phyloP scores from a whole-genome alignment of 2,888 invertebrate genomes.

The Acleris emargana region DNA sequence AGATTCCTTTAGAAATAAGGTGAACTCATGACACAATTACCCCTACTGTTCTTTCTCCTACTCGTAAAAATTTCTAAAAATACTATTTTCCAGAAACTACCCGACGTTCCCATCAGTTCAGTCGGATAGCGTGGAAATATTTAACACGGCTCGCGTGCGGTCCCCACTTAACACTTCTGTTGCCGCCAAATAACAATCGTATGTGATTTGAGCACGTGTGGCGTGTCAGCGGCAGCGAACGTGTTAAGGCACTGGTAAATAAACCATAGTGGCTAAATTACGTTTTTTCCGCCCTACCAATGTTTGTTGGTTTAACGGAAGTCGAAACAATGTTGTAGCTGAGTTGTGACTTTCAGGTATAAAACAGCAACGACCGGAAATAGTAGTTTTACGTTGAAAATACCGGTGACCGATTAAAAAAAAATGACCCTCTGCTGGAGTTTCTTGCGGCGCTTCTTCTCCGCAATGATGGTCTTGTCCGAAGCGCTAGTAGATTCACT shows the following conservation, averaged over 20 bases:
- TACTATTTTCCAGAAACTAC: conserved; percentile 14
- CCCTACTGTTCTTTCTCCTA: neutral
- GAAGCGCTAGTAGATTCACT: too few species aligned
- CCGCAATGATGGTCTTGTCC: too few species aligned
- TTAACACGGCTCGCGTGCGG: conserved; percentile 30
- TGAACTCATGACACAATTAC: too few species aligned
- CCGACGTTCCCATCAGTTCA: conserved; percentile 9
- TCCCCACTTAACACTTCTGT: conserved; percentile 4
- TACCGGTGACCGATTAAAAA: too few species aligned
- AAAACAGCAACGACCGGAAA: neutral
- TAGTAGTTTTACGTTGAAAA: too few species aligned
- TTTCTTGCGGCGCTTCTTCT: too few species aligned
- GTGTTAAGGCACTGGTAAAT: conserved; percentile 7
- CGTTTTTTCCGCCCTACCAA: conserved; percentile 27
- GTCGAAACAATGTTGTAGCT: conserved; percentile 16
- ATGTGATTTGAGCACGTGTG: too few species aligned
- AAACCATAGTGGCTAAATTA: conserved; percentile 24
- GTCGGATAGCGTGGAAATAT: conserved; percentile 29
- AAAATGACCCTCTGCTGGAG: too few species aligned
- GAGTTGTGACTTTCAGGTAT: neutral
- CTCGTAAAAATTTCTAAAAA: neutral
- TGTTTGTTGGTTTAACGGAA: conserved; percentile 12
- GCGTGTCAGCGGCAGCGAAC: too few species aligned
- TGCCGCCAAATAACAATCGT: too few species aligned
- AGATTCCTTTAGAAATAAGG: too few species aligned